These are phyloP conservation scores for Hestina assimilis DNA, from an alignment of 1,140 invertebrate species.

Conservation along the genomic window DNA sequence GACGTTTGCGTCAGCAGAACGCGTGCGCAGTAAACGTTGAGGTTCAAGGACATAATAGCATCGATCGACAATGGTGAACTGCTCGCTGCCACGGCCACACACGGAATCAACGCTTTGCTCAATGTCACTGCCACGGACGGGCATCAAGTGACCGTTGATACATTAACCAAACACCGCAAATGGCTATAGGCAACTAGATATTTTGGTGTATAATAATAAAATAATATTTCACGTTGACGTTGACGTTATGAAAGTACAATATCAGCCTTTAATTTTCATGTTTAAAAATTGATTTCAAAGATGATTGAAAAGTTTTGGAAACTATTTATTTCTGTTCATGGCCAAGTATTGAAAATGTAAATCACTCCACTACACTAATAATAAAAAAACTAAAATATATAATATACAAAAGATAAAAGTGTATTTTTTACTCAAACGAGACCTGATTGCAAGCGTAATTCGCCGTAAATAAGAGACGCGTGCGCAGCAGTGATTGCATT, in stretches of 20 bases:
- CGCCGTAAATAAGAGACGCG: slow-evolving; percentile 71
- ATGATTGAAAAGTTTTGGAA: too few relatives aligned
- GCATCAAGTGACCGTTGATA: slow-evolving; percentile 12
- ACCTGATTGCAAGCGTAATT: slow-evolving; percentile 68
- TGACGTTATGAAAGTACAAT: too few relatives aligned
- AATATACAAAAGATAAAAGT: neutral
- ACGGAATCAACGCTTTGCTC: slow-evolving; percentile 38
- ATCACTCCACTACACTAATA: too few relatives aligned
- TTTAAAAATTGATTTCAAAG: too few relatives aligned
- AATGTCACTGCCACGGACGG: slow-evolving; percentile 54
- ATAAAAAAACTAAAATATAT: neutral
- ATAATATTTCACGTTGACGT: too few relatives aligned
- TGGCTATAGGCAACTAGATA: too few relatives aligned
- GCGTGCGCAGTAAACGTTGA: slow-evolving; percentile 47
- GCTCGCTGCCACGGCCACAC: slow-evolving; percentile 49
- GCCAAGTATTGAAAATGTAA: too few relatives aligned
- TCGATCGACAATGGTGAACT: slow-evolving; percentile 54
- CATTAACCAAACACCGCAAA: slow-evolving; percentile 22
- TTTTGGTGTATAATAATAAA: too few relatives aligned
- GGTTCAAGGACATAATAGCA: slow-evolving; percentile 67
- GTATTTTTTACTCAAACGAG: slow-evolving; percentile 25
- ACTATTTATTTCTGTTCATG: too few relatives aligned
- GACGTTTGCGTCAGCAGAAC: slow-evolving; percentile 49
- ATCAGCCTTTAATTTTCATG: too few relatives aligned
- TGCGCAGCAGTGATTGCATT: slow-evolving; percentile 67